Evolutionary conservation across 37 sponge, comb jelly and placozoan species (phyloP).

Genomic region (Mnemiopsis leidyi): DNA sequence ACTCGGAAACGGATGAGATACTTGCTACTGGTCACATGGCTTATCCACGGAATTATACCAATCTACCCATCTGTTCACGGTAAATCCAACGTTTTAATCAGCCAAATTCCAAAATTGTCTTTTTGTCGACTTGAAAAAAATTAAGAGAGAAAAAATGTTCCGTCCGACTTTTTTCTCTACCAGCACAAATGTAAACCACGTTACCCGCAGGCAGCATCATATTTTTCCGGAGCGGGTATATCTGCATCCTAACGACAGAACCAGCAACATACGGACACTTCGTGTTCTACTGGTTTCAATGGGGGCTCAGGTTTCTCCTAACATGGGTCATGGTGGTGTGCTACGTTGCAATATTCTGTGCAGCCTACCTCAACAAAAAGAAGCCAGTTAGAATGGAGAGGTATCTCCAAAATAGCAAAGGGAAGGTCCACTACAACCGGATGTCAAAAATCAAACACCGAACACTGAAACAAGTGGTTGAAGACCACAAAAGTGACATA

Average conservation of each 20-base stretch:
- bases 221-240: not conserved
- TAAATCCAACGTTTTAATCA: no score
- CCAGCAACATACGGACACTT: not conserved
- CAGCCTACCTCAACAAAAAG: not conserved
- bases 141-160: no score
- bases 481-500: not conserved
- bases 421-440: not conserved
- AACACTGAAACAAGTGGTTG: not conserved
- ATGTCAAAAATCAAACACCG: not conserved
- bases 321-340: not conserved
- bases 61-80: not conserved
- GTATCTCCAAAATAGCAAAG: not conserved
- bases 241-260: not conserved
- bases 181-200: no score
- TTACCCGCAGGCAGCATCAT: not conserved
- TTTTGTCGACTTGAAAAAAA: no score
- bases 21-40: not conserved
- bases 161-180: no score
- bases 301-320: not conserved
- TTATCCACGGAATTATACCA: not conserved
- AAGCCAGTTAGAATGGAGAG: constrained; percentile 13
- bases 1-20: not conserved
- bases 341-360: not conserved
- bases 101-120: no score
- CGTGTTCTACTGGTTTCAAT: constrained; percentile 1